phyloP scores from a whole-genome alignment of 2,888 invertebrate genomes.

The Melikaiella ostensackeni region DNA sequence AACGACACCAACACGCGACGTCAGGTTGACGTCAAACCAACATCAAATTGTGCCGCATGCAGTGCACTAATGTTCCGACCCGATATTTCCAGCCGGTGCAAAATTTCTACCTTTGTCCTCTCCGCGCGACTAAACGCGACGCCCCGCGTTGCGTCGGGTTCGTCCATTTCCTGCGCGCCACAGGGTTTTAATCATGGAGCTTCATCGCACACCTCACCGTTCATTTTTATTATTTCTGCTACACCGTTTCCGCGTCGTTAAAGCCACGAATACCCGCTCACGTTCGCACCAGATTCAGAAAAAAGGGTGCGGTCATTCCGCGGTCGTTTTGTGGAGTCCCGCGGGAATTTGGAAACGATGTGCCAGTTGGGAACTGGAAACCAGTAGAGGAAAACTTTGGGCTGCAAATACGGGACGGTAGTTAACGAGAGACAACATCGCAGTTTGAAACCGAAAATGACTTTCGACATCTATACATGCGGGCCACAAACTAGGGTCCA shows the following conservation, averaged over 20 bases:
- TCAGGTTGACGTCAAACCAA: constrained; percentile 59
- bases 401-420: background rate
- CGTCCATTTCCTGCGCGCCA: constrained; percentile 22
- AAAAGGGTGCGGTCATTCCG: background rate
- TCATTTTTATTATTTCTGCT: constrained; percentile 35
- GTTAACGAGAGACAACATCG: background rate
- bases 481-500: background rate
- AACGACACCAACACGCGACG: constrained; percentile 64
- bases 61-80: constrained; percentile 10
- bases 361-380: background rate
- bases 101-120: constrained; percentile 38
- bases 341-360: background rate
- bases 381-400: background rate
- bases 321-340: background rate
- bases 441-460: background rate
- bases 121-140: constrained; percentile 22
- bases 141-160: background rate
- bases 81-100: constrained; percentile 30
- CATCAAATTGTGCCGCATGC: constrained; percentile 35
- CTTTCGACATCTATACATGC: background rate
- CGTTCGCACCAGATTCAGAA: constrained; percentile 7
- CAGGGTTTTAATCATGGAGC: constrained; percentile 27
- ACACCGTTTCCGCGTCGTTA: constrained; percentile 6
- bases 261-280: constrained; percentile 16
- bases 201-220: constrained; percentile 13